Evolutionary conservation across 2,888 invertebrate genomes (phyloP).

Genomic region (Dioctria rufipes): DNA sequence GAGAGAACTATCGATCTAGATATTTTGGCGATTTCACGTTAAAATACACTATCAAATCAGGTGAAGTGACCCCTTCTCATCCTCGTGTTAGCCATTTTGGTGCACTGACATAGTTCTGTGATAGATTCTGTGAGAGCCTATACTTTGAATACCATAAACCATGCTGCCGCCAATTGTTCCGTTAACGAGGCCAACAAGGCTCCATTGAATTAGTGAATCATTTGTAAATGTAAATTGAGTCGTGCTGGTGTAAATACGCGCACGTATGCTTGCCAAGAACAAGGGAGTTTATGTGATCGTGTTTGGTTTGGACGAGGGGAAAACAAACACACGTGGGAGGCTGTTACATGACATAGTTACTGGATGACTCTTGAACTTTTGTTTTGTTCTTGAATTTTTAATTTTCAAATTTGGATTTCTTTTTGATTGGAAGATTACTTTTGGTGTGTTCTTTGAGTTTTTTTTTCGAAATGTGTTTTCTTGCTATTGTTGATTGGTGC

Average conservation of each 20-base stretch:
- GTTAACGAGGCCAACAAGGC: conserved; percentile 42
- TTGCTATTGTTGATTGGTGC: too few species aligned
- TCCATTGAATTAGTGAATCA: conserved; percentile 46
- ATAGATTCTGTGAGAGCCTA: conserved; percentile 23
- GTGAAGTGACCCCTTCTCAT: too few species aligned
- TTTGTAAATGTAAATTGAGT: not conserved
- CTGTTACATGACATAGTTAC: not conserved
- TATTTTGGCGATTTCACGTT: too few species aligned
- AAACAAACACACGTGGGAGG: not conserved
- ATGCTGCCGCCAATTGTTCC: conserved; percentile 36
- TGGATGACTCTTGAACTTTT: not conserved
- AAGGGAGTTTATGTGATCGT: not conserved
- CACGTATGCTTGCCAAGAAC: not conserved
- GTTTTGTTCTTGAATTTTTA: not conserved
- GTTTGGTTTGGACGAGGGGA: not conserved
- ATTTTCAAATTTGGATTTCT: too few species aligned
- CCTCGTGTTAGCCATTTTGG: not conserved
- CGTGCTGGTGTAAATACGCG: not conserved
- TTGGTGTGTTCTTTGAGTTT: too few species aligned
- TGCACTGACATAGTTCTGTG: conserved; percentile 39
- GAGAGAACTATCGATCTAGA: too few species aligned
- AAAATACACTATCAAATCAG: too few species aligned
- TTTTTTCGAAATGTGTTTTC: too few species aligned
- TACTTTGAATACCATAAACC: not conserved
- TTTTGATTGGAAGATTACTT: too few species aligned